phyloP scores from a whole-genome alignment of 1,140 invertebrate genomes.

The Schlechtendalia chinensis region DNA sequence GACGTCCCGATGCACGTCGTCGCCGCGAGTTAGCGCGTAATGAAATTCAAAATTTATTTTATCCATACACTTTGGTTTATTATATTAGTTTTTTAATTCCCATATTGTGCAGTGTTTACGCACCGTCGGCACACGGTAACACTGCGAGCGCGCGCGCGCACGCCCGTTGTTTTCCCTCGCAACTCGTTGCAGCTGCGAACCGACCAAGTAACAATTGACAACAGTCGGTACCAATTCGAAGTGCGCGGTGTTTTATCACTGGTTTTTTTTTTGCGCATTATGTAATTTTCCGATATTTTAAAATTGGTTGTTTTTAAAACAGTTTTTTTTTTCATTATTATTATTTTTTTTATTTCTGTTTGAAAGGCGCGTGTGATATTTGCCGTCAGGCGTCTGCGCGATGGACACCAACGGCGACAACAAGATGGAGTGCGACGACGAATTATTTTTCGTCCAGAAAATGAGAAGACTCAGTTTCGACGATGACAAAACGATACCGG shows the following conservation, averaged over 20 bases:
- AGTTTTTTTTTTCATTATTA: background rate
- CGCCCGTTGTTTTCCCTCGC: slow-evolving; percentile 26
- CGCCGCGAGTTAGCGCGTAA: background rate
- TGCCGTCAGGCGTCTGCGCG: background rate
- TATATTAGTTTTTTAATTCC: slow-evolving; percentile 25
- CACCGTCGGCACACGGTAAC: background rate
- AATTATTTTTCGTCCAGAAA: slow-evolving; percentile 35
- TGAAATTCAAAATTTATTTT: slow-evolving; percentile 10
- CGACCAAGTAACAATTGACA: no score
- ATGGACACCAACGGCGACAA: background rate
- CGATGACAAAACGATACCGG: background rate
- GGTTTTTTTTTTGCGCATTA: background rate
- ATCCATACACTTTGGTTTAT: background rate
- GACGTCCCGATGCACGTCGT: no score
- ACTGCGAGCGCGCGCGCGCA: slow-evolving; percentile 21
- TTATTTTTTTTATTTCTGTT: slow-evolving; percentile 7
- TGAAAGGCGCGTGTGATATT: background rate
- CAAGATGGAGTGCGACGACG: slow-evolving; percentile 34
- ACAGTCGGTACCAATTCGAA: background rate
- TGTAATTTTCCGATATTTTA: background rate
- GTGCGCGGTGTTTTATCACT: background rate
- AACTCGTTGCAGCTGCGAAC: background rate
- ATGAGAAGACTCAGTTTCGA: slow-evolving; percentile 42
- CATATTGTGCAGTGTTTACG: slow-evolving; percentile 10
- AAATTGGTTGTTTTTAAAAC: background rate